Evolutionary conservation across 1,140 invertebrate genomes (phyloP), one percentile per base, ranked within the genome.

Genomic region (Euglossa dilemma): DNA sequence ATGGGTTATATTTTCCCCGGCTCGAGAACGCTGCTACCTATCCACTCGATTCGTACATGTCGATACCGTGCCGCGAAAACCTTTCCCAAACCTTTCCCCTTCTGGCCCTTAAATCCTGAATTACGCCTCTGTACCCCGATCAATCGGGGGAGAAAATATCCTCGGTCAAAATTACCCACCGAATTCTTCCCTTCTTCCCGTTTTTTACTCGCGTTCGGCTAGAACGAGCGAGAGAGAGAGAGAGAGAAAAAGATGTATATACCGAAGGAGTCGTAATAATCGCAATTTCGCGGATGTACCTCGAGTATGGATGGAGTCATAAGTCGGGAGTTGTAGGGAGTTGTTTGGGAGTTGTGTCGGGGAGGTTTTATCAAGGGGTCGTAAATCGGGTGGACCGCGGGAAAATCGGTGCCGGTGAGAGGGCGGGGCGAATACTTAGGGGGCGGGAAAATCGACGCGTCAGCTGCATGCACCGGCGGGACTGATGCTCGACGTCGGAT

Each of bases 401-500:
- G 52, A 75, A 66, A 80, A 80, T 80, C 28, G 16, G 23, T 1
- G 28, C 18, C 20, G 6, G 23, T 45, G 57, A 57, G 57, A 57
- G 45, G 16, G 43, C 59, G 20, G 20, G 9, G 74, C n/a, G 47
- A 70, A 57, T 36, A 57, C 50, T 52, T 50, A 36, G 43, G 54
- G 70, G n/a, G 36, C 36, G 45, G 43, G 36, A 25, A 73, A 80
- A 80, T 72, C 47, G 69, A 73, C 47, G 79, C 79, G 79, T 81
- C 79, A 75, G 50, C 79, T 75, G 79, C 71, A 75, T 61, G 85
- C 85, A 78, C 36, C 80, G 81, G 43, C 61, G 56, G 74, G 86
- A 87, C 84, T 87, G 86, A 87, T 87, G 81, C 85, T 76, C 85
- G 72, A 73, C 86, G 79, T 79, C 76, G 84, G 64, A 79, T 87